Conservation (phyloP, 2,797 vertebrate species). For the Odontamblyopus lacepedii region DNA sequence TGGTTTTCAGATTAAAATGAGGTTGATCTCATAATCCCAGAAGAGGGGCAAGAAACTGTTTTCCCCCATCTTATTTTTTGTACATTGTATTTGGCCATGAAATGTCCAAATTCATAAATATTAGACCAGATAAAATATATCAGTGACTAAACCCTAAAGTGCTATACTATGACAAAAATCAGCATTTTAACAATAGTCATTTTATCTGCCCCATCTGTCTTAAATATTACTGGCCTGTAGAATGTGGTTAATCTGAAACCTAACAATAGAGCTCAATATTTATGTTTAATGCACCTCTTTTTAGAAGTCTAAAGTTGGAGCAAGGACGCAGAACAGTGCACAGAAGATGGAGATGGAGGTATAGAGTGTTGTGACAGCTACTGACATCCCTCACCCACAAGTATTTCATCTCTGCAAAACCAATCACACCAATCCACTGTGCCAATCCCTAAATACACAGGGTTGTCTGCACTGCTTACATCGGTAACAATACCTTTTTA, state of each 20-base stretch:
- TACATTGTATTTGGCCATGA: no score
- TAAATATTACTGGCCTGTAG: no score
- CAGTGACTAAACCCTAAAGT: background rate
- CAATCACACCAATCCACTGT: slow-evolving; percentile 14
- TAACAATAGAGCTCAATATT: background rate
- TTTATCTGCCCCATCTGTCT: no score
- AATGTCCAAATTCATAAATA: no score
- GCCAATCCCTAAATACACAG: background rate
- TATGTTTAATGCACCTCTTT: background rate
- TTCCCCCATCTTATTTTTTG: no score
- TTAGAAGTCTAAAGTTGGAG: background rate
- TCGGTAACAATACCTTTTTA: background rate
- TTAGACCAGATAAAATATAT: no score
- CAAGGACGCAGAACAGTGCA: background rate
- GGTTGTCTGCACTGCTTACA: background rate
- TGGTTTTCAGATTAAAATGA: no score
- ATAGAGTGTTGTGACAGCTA: slow-evolving; percentile 54
- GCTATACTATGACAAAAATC: background rate
- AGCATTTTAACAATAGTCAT: background rate
- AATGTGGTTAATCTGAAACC: background rate
- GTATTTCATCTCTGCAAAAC: slow-evolving; percentile 45
- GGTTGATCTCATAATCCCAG: no score
- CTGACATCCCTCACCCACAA: slow-evolving; percentile 44
- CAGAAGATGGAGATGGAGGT: slow-evolving; percentile 13
- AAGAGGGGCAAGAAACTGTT: no score